phyloP scores from a whole-genome alignment of 2,888 invertebrate species.

The Fragum whitleyi region DNA sequence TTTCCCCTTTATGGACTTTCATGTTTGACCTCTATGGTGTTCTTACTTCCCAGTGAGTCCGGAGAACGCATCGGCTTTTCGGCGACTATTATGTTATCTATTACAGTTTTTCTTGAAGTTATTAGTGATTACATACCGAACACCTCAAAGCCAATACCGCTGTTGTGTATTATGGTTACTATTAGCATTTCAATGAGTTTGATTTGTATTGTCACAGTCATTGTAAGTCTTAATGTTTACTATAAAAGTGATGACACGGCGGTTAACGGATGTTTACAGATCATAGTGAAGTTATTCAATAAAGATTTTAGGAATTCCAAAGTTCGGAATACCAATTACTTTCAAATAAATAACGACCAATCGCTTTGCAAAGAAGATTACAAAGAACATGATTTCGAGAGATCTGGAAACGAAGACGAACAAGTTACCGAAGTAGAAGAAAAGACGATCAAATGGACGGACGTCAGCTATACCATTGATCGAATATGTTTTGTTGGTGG shows the following conservation, averaged over 20 bases:
- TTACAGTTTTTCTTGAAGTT: slow-evolving; percentile 23
- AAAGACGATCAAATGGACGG: not conserved
- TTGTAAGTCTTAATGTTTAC: slow-evolving; percentile 12
- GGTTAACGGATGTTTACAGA: not conserved
- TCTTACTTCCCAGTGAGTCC: slow-evolving; percentile 27
- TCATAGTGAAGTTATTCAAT: not conserved
- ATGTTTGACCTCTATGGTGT: not conserved
- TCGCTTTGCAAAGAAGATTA: not conserved
- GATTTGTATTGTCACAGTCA: not conserved
- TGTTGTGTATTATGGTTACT: slow-evolving; percentile 12
- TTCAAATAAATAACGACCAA: not conserved
- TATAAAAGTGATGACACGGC: not conserved
- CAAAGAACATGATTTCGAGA: not conserved
- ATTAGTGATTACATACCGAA: not conserved
- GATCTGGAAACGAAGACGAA: not conserved
- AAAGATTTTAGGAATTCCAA: not conserved
- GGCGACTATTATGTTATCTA: slow-evolving; percentile 13
- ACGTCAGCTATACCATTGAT: slow-evolving; percentile 8
- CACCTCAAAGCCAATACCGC: slow-evolving; percentile 15
- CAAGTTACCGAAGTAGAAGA: not conserved
- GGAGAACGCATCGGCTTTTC: slow-evolving; percentile 29
- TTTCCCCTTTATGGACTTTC: slow-evolving; percentile 17
- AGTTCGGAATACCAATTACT: not conserved
- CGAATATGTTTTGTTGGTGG: not conserved
- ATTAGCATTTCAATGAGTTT: not conserved